Conservation (phyloP, 2,888 invertebrate species). For the Clistopyga incitator region DNA sequence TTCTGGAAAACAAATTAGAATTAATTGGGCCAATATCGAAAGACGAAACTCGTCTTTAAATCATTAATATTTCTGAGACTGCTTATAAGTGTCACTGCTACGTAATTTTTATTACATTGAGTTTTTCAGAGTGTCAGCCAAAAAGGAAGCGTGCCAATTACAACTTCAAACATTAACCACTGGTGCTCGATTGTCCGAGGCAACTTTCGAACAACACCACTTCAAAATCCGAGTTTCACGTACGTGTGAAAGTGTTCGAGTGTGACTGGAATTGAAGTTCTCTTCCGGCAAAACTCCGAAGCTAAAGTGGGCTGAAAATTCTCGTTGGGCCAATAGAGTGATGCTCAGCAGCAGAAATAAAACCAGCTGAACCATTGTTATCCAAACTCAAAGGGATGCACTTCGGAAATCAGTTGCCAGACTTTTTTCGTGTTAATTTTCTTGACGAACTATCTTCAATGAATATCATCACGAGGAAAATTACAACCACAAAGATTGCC, state of each 20-base stretch:
- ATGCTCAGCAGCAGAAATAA: not conserved
- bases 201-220: not conserved
- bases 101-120: no score
- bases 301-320: conserved; percentile 3
- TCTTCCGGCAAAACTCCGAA: not conserved
- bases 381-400: not conserved
- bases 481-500: no score
- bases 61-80: no score
- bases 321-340: not conserved
- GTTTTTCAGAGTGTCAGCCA: no score
- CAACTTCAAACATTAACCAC: not conserved
- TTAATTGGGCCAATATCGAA: no score
- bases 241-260: not conserved
- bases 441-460: not conserved
- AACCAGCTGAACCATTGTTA: not conserved
- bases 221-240: not conserved
- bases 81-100: no score
- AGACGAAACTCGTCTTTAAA: no score
- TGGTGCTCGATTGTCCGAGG: not conserved
- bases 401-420: not conserved
- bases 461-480: conserved; percentile 22
- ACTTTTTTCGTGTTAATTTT: not conserved
- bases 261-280: conserved; percentile 3
- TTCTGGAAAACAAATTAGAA: no score
- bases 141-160: not conserved